A percentile compares a stretch with the other conserved stretches of the same genome.
These are phyloP conservation scores for Aplysina aerophoba DNA, from an alignment of 37 sponge, comb jelly and placozoan species.

Conservation along the genomic window DNA sequence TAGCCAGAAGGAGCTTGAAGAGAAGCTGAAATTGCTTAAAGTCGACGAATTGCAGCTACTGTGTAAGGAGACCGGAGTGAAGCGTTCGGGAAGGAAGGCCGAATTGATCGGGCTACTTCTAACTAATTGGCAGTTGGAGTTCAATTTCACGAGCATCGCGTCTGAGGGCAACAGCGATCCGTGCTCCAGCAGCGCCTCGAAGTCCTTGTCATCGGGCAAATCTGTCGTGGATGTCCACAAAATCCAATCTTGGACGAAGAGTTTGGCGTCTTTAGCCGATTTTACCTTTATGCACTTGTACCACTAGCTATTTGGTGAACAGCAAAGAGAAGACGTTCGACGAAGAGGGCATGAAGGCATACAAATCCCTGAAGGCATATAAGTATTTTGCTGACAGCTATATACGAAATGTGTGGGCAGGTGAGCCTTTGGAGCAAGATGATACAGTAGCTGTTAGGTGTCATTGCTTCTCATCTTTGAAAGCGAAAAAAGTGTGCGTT, in stretches of 20 bases:
- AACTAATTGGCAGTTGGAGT: not conserved
- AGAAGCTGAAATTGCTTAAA: too few relatives aligned
- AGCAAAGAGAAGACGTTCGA: slow-evolving; percentile 20
- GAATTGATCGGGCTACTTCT: not conserved
- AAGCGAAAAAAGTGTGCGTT: not conserved
- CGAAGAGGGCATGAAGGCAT: slow-evolving; percentile 8
- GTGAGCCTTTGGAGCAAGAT: not conserved
- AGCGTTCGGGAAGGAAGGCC: not conserved
- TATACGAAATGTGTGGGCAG: not conserved
- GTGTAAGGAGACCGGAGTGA: slow-evolving; percentile 6
- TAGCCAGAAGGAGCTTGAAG: too few relatives aligned
- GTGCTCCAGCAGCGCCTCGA: too few relatives aligned
- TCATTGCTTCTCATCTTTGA: slow-evolving; percentile 1
- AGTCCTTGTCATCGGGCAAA: too few relatives aligned
- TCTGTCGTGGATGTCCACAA: not conserved
- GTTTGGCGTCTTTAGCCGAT: not conserved
- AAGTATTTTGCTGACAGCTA: slow-evolving; percentile 10
- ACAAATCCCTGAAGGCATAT: slow-evolving; percentile 6
- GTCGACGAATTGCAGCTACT: not conserved
- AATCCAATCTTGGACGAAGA: slow-evolving; percentile 12
- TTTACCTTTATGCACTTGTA: slow-evolving; percentile 3
- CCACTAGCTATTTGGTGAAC: slow-evolving; percentile 6
- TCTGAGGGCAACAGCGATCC: too few relatives aligned
- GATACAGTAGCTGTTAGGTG: not conserved
- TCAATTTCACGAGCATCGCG: not conserved